These are phyloP conservation scores for Eucidaris tribuloides DNA, from an alignment of 35 echinoderm and acorn worm genomes.

Conservation along the genomic window DNA sequence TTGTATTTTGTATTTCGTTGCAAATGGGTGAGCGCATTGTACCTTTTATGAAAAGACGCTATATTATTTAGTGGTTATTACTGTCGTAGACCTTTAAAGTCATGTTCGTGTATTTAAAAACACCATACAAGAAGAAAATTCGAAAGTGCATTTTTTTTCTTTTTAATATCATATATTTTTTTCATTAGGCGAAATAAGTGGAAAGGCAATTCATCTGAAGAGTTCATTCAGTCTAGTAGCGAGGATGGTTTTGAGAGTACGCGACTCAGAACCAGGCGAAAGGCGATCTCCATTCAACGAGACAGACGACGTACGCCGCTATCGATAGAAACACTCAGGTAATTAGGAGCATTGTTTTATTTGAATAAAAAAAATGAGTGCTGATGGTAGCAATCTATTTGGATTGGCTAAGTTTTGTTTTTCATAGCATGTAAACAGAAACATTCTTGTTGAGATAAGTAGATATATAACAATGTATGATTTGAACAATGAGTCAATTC, in stretches of 20 bases:
- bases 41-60: no score
- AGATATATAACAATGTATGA: no score
- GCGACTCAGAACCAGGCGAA: constrained; percentile 2
- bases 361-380: not conserved
- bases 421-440: not conserved
- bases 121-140: not conserved
- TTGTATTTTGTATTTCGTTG: no score
- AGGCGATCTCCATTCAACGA: constrained; percentile 11
- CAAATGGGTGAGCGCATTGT: not conserved
- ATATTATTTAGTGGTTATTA: not conserved
- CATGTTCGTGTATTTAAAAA: not conserved
- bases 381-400: not conserved
- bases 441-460: no score
- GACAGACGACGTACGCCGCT: not conserved
- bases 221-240: not conserved
- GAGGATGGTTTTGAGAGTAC: not conserved
- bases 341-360: not conserved
- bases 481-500: no score
- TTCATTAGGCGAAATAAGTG: constrained; percentile 19
- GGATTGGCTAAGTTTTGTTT: not conserved
- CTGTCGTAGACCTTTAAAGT: not conserved
- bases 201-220: constrained; percentile 6
- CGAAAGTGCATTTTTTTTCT: not conserved
- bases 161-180: not conserved
- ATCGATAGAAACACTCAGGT: not conserved